A percentile compares a stretch with the other conserved stretches of the same genome.
These are phyloP conservation scores for Polylopha cassiicola DNA, from an alignment of 2,888 invertebrate species.

Conservation along the genomic window DNA sequence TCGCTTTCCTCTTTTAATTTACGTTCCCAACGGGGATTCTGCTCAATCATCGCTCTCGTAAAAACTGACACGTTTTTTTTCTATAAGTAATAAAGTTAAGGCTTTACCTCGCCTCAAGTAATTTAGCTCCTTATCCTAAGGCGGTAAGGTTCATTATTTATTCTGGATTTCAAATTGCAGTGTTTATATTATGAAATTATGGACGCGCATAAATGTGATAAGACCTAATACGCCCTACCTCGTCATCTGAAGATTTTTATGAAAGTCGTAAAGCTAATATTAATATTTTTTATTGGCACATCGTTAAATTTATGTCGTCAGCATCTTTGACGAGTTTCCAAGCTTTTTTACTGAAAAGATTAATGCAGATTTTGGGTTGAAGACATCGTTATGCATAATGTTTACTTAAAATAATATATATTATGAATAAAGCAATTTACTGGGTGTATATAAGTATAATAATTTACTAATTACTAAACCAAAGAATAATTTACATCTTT, in stretches of 20 bases:
- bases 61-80: slow-evolving; percentile 28
- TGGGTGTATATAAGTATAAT: too few species aligned
- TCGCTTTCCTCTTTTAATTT: too few species aligned
- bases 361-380: too few species aligned
- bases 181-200: slow-evolving; percentile 5
- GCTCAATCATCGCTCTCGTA: slow-evolving; percentile 40
- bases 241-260: slow-evolving; percentile 4
- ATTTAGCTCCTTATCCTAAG: background rate
- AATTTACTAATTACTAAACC: too few species aligned
- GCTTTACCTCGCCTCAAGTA: background rate
- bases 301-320: too few species aligned
- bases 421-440: too few species aligned
- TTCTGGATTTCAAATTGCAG: background rate
- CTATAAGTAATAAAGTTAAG: slow-evolving; percentile 23
- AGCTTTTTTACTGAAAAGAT: too few species aligned
- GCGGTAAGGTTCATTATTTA: background rate
- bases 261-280: slow-evolving; percentile 3
- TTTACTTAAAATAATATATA: too few species aligned
- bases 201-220: slow-evolving; percentile 9
- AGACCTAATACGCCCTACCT: background rate
- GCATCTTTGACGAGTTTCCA: too few species aligned
- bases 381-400: too few species aligned
- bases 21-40: slow-evolving; percentile 33
- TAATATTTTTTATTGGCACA: too few species aligned
- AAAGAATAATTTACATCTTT: too few species aligned